phyloP scores from a whole-genome alignment of 2,113 vertebrate genomes.

The Cheilinus undulatus region DNA sequence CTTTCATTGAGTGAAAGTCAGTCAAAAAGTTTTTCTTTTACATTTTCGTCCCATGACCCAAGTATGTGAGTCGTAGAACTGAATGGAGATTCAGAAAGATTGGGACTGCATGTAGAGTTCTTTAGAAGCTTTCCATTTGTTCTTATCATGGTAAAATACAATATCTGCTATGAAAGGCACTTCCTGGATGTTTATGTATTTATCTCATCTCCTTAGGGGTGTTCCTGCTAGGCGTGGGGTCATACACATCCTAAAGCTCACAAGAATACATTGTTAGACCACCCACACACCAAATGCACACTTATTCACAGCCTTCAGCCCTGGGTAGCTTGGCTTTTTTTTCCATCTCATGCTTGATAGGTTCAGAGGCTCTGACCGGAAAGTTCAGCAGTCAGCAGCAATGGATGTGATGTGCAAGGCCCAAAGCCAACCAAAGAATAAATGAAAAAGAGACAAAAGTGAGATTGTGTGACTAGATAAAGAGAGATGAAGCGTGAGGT shows the following conservation, averaged over 20 bases:
- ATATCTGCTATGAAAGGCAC: background rate
- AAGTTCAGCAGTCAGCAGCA: constrained; percentile 55
- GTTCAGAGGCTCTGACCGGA: constrained; percentile 45
- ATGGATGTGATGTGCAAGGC: constrained; percentile 34
- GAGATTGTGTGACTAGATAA: constrained; percentile 51
- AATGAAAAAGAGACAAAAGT: constrained; percentile 49
- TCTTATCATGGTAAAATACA: constrained; percentile 9
- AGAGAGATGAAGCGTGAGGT: constrained; percentile 27
- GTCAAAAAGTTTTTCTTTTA: no score
- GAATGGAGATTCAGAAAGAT: background rate
- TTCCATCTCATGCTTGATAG: constrained; percentile 51
- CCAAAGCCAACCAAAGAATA: constrained; percentile 48
- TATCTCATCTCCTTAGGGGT: constrained; percentile 4
- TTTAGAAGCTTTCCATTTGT: background rate
- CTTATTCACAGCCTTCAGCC: background rate
- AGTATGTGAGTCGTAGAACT: background rate
- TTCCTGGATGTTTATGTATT: constrained; percentile 10
- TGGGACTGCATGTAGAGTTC: background rate
- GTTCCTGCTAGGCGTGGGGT: constrained; percentile 10
- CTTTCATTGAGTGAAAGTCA: no score
- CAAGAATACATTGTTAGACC: background rate
- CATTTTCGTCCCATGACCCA: background rate
- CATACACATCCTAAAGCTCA: constrained; percentile 21
- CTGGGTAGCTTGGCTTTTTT: background rate
- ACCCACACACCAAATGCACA: no score